phyloP scores from a whole-genome alignment of 2,797 vertebrate species.

The Epinephelus awoara region DNA sequence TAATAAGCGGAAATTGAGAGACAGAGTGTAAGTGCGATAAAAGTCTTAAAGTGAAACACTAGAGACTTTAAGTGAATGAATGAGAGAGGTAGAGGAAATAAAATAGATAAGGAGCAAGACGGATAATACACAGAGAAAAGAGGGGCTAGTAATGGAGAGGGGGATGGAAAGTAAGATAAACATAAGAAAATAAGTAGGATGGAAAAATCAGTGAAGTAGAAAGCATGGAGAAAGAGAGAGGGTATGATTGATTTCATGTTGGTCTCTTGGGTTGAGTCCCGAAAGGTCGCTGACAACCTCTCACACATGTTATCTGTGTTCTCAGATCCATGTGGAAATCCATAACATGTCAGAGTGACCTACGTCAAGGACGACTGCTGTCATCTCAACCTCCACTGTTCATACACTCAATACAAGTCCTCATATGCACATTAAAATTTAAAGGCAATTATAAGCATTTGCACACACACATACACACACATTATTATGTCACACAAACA shows the following conservation, averaged over 20 bases:
- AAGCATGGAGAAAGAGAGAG: not conserved
- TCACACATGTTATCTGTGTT: constrained; percentile 13
- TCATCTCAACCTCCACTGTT: constrained; percentile 66
- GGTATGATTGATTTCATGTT: constrained; percentile 23
- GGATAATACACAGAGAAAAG: not conserved
- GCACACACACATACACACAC: not conserved
- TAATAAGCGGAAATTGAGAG: not conserved
- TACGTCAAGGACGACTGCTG: constrained; percentile 32
- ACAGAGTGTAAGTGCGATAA: not conserved
- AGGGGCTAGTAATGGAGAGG: not conserved
- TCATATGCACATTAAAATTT: not conserved
- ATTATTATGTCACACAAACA: not conserved
- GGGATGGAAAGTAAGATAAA: not conserved
- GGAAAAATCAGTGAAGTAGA: not conserved
- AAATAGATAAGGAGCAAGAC: not conserved
- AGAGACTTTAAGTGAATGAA: constrained; percentile 4
- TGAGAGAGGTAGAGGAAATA: not conserved
- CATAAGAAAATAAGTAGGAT: not conserved
- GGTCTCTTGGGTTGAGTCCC: constrained; percentile 21
- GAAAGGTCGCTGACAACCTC: constrained; percentile 15
- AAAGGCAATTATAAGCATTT: not conserved
- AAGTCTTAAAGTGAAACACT: not conserved
- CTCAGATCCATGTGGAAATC: constrained; percentile 41
- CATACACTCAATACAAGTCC: not conserved
- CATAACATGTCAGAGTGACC: constrained; percentile 28